Evolutionary conservation across 2,888 invertebrate genomes (phyloP).

Genomic region (Globia sparganii): DNA sequence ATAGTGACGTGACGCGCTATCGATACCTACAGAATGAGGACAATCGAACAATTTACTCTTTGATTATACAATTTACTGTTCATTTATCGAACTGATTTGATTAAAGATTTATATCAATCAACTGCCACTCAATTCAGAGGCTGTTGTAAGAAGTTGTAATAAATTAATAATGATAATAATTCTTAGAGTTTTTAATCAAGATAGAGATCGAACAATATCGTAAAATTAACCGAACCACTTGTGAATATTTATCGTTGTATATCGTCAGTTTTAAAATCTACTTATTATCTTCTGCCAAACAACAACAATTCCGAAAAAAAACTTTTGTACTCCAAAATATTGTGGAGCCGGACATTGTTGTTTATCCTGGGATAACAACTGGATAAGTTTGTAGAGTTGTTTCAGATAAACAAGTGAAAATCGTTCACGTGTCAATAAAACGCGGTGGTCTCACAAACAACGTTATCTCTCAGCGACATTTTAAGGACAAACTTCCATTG

Average conservation of each 20-base stretch:
- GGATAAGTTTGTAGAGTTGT: constrained; percentile 38
- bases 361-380: constrained; percentile 28
- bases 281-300: constrained; percentile 1
- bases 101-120: constrained; percentile 63
- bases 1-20: constrained; percentile 31
- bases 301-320: background rate
- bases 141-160: constrained; percentile 17
- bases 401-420: constrained; percentile 49
- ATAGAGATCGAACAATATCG: constrained; percentile 26
- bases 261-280: background rate
- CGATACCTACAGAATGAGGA: constrained; percentile 65
- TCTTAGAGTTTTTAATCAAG: constrained; percentile 23
- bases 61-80: constrained; percentile 67
- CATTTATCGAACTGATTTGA: constrained; percentile 67
- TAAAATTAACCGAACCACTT: background rate
- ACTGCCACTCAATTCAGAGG: constrained; percentile 36
- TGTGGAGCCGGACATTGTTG: constrained; percentile 4
- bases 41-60: constrained; percentile 69
- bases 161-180: constrained; percentile 35
- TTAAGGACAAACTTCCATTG: constrained; percentile 34
- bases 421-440: constrained; percentile 53
- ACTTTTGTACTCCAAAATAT: background rate
- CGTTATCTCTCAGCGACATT: constrained; percentile 44
- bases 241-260: background rate
- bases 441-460: constrained; percentile 45